Conservation (phyloP, 1,140 invertebrate genomes). For the Scylla paramamosain region DNA sequence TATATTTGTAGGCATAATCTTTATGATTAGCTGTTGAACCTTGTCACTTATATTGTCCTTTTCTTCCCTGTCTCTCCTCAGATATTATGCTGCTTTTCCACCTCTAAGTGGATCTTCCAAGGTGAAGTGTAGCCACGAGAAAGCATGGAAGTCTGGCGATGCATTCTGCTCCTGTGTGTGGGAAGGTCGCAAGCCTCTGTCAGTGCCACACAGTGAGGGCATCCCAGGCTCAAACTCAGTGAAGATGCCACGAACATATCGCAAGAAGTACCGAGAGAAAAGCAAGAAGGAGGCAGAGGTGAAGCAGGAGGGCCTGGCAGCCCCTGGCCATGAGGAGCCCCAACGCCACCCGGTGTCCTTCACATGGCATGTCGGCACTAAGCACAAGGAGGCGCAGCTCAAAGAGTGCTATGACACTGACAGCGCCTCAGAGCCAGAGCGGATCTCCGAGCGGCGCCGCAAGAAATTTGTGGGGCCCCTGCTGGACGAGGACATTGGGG, state of each 20-base stretch:
- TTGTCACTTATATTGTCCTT: background rate
- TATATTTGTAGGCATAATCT: no score
- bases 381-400: conserved; percentile 54
- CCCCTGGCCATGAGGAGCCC: background rate
- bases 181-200: conserved; percentile 58
- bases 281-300: conserved; percentile 60
- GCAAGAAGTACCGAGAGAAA: conserved; percentile 69
- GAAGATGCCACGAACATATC: conserved; percentile 65
- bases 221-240: conserved; percentile 28
- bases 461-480: conserved; percentile 69
- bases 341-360: conserved; percentile 61
- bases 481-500: conserved; percentile 69
- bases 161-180: conserved; percentile 65
- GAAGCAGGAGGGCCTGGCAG: conserved; percentile 31
- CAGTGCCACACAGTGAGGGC: conserved; percentile 29
- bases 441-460: conserved; percentile 49
- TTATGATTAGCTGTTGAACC: background rate
- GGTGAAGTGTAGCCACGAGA: conserved; percentile 52
- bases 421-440: conserved; percentile 66
- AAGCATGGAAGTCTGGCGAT: conserved; percentile 65
- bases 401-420: conserved; percentile 65
- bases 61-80: background rate
- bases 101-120: conserved; percentile 66
- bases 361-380: conserved; percentile 45
- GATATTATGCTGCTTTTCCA: conserved; percentile 73